Evolutionary conservation across 2,888 invertebrate species (phyloP).

Genomic region (Parasteatoda lunata): DNA sequence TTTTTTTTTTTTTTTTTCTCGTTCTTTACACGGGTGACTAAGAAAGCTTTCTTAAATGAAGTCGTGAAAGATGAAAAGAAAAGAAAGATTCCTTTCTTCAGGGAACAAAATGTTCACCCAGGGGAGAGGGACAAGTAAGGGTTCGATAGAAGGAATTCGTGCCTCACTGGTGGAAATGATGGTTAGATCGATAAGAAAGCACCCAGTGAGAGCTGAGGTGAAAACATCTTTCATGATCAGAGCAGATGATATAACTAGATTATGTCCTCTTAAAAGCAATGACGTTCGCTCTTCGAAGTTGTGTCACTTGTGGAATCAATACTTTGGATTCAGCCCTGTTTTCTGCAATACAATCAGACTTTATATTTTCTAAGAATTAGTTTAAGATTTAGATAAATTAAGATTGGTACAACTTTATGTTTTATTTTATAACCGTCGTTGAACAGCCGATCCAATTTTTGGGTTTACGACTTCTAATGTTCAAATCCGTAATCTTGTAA

Average conservation of each 20-base stretch:
- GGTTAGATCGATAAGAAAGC: too few species aligned
- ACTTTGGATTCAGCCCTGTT: background rate
- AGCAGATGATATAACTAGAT: constrained; percentile 26
- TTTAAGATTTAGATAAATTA: too few species aligned
- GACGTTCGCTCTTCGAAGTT: background rate
- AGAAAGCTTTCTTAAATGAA: background rate
- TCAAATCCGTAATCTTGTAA: too few species aligned
- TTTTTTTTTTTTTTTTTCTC: background rate
- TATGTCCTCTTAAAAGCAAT: constrained; percentile 1
- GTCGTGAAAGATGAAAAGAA: background rate
- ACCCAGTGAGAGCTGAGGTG: background rate
- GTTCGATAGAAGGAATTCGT: background rate
- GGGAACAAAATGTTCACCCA: background rate
- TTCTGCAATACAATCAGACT: background rate
- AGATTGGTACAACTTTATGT: too few species aligned
- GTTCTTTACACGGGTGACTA: background rate
- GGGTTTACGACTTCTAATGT: too few species aligned
- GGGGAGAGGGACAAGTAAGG: background rate
- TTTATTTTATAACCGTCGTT: too few species aligned
- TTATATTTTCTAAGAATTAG: too few species aligned
- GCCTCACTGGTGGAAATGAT: background rate
- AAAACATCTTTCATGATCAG: constrained; percentile 3
- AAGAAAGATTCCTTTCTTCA: background rate
- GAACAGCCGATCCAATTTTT: too few species aligned
- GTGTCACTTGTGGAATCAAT: background rate